Percentiles rank a stretch among this genome's conserved stretches.
These are phyloP conservation scores for Scolopax rusticola DNA, from an alignment of 2,797 vertebrate species.

Conservation along the genomic window DNA sequence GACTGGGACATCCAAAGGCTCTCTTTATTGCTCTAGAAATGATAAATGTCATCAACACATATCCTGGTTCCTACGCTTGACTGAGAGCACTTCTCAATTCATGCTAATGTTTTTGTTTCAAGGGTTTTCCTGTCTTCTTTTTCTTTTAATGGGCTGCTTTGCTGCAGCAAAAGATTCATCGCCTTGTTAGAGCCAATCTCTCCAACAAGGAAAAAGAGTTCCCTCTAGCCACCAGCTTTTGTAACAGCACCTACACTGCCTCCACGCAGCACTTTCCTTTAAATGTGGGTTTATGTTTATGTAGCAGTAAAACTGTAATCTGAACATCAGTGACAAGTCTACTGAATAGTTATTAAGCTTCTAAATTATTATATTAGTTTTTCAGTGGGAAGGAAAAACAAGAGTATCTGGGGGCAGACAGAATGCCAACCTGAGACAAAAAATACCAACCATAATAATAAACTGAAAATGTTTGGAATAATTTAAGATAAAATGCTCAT, in stretches of 20 bases:
- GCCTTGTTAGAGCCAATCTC: not conserved
- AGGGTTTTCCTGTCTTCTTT: constrained; percentile 35
- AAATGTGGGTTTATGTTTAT: constrained; percentile 62
- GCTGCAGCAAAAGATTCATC: not conserved
- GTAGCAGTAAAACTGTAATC: constrained; percentile 72
- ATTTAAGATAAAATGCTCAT: constrained; percentile 9
- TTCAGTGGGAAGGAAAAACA: constrained; percentile 44
- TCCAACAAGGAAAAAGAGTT: constrained; percentile 71
- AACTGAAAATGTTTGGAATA: constrained; percentile 17
- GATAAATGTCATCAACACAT: constrained; percentile 17
- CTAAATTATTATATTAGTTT: constrained; percentile 50
- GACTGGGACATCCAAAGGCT: not conserved
- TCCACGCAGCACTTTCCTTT: constrained; percentile 7
- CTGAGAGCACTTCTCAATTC: not conserved
- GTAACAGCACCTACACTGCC: not conserved
- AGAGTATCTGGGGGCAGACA: constrained; percentile 16
- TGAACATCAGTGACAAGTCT: constrained; percentile 67
- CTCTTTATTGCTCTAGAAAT: constrained; percentile 5
- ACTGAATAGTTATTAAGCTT: constrained; percentile 61
- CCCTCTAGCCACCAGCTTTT: constrained; percentile 71
- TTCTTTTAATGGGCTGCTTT: constrained; percentile 14
- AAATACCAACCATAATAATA: constrained; percentile 37
- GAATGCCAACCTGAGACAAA: constrained; percentile 19
- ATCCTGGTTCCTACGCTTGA: not conserved
- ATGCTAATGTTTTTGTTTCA: not conserved